These are phyloP conservation scores for Heterotis niloticus DNA, from an alignment of 2,113 vertebrate genomes.

Conservation along the genomic window DNA sequence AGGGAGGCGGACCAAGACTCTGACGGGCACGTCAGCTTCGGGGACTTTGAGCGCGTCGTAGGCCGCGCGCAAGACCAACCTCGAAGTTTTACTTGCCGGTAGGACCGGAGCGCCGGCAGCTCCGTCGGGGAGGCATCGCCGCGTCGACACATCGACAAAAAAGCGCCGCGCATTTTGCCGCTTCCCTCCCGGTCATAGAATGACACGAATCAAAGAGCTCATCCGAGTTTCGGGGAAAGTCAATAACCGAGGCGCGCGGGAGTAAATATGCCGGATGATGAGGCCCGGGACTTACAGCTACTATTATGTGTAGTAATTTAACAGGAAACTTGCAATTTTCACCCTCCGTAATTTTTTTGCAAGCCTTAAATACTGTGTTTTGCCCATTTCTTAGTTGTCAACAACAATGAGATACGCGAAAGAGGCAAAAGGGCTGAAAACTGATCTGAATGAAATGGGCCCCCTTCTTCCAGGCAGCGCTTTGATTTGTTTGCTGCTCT, in stretches of 20 bases:
- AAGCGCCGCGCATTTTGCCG: neutral
- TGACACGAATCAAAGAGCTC: neutral
- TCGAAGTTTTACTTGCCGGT: slow-evolving; percentile 13
- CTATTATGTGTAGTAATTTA: no score
- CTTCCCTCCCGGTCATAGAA: neutral
- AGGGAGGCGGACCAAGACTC: slow-evolving; percentile 70
- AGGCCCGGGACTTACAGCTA: no score
- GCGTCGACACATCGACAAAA: neutral
- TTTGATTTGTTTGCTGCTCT: neutral
- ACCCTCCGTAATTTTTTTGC: no score
- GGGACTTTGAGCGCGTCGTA: slow-evolving; percentile 70
- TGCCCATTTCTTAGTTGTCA: neutral
- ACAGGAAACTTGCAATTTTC: no score
- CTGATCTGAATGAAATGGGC: neutral
- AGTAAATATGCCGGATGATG: no score
- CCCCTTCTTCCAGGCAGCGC: neutral
- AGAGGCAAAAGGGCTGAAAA: neutral
- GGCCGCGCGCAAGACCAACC: slow-evolving; percentile 52
- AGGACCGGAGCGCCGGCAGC: neutral
- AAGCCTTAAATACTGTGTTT: slow-evolving; percentile 3
- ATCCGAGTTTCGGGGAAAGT: neutral
- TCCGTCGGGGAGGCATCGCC: neutral
- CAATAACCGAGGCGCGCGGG: no score
- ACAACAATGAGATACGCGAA: neutral
- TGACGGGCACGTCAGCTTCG: slow-evolving; percentile 69